Base-by-base conservation (phyloP, 2,113 vertebrate genomes). In the Gnathonemus longibarbis region DNA sequence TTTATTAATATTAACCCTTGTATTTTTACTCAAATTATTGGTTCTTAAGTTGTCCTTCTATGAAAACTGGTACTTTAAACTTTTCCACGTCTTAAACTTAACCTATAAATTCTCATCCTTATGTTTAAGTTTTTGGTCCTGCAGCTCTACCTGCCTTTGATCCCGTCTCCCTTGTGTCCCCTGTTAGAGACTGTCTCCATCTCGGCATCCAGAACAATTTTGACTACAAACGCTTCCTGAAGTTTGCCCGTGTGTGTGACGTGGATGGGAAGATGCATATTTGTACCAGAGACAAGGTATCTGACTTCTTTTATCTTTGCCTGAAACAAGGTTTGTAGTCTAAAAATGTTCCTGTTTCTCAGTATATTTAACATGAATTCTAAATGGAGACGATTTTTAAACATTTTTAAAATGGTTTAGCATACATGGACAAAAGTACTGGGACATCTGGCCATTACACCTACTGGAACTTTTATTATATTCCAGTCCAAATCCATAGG, bases 121-220 rank as follows among this genome's bases (percentile, higher is more conserved):
- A 15, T 74, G 4, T 74, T 74, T 31, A 35, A 13, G 66, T 1
- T 11, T 2, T 27, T 77, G 31, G 27, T 39, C 31, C 31, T 7
- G 15, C 70, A 39, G 70, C n/a, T 7, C 70, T 39, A 19, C 31
- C 70, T 39, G 35, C 70, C 7, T 88, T 56, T 88, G 88, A 88
- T 27, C 9, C 2, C 49, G 0, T 27, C 3, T 49, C 4, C n/a
- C 19, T 84, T 27, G 10, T 86, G 0, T 48, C 48, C 45, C 24
- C 48, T n/a, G 0, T 50, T 50, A 99, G 98, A 92, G 98, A 99
- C 90, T 99, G 98, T 90, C 94, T 99, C 92, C 97, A 99, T 87
- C 96, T 99, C 39, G 98, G 98, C 88, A 98, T 99, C 92, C 95
- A 97, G 42, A 98, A 98, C 91, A 99, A 97, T 92, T 99, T 98